A percentile compares a stretch with the other conserved stretches of the same genome.
These are phyloP conservation scores for Etheostoma cragini DNA, from an alignment of 2,113 vertebrate genomes.

Conservation along the genomic window DNA sequence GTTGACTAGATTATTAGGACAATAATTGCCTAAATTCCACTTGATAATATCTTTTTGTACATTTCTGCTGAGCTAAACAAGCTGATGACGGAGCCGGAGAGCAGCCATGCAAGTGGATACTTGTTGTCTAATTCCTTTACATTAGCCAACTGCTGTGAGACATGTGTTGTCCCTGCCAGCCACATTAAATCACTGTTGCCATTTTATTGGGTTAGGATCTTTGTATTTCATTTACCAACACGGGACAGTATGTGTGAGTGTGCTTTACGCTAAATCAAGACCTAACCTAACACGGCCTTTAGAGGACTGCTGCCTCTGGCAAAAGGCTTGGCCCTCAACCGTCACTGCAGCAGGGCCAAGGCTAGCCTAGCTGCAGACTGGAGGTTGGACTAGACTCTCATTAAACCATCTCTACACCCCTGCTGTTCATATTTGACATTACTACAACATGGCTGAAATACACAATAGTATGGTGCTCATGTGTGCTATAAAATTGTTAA, in stretches of 20 bases:
- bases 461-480: background rate
- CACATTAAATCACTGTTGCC: constrained; percentile 34
- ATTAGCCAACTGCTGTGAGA: background rate
- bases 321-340: constrained; percentile 9
- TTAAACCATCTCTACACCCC: background rate
- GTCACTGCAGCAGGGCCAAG: constrained; percentile 11
- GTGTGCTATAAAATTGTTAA: background rate
- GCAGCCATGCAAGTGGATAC: background rate
- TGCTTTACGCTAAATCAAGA: constrained; percentile 29
- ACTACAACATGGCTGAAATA: background rate
- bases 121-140: constrained; percentile 29
- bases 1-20: constrained; percentile 19
- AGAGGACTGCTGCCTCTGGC: background rate
- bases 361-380: constrained; percentile 9
- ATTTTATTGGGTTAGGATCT: constrained; percentile 5
- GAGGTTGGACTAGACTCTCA: background rate
- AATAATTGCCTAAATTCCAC: background rate
- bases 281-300: constrained; percentile 7
- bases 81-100: background rate
- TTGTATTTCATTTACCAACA: constrained; percentile 28
- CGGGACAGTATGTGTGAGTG: background rate
- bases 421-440: background rate
- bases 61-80: constrained; percentile 14
- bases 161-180: constrained; percentile 4
- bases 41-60: background rate